Conservation (phyloP, 2,113 vertebrate species). For the Myotis davidii region DNA sequence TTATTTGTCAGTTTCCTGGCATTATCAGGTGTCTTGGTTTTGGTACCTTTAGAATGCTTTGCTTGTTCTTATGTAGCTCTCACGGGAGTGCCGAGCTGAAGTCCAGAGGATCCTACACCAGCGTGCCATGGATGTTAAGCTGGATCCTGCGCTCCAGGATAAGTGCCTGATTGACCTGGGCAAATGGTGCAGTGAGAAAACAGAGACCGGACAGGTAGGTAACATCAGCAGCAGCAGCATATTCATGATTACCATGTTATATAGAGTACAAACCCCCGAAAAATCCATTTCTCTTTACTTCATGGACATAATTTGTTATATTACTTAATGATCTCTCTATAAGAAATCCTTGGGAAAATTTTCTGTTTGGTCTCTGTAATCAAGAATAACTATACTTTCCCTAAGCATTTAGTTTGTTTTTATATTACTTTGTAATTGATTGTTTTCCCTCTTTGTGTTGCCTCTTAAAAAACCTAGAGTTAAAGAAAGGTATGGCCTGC, state of each 20-base stretch:
- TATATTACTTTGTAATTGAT: constrained; percentile 37
- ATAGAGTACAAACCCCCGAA: not conserved
- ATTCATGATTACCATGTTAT: not conserved
- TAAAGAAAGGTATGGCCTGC: not conserved
- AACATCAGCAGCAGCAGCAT: fast-evolving
- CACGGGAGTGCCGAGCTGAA: constrained; percentile 95
- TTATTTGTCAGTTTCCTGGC: not conserved
- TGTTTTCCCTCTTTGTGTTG: constrained; percentile 33
- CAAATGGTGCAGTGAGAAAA: constrained; percentile 99
- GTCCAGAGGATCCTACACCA: constrained; percentile 97
- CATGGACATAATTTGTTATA: not conserved
- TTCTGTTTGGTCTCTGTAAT: not conserved
- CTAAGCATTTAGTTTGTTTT: not conserved
- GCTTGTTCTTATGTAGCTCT: constrained; percentile 86
- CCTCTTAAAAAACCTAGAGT: not conserved
- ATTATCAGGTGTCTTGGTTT: not conserved
- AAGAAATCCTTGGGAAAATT: not conserved
- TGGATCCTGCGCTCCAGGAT: constrained; percentile 95
- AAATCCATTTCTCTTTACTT: not conserved
- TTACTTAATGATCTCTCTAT: not conserved
- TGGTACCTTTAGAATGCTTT: not conserved
- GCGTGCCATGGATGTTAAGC: constrained; percentile 96
- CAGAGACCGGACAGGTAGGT: constrained; percentile 92
- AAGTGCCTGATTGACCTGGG: constrained; percentile 96
- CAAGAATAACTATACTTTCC: constrained; percentile 13